Conservation (phyloP, 1,140 invertebrate genomes). For the Bombus breviceps region DNA sequence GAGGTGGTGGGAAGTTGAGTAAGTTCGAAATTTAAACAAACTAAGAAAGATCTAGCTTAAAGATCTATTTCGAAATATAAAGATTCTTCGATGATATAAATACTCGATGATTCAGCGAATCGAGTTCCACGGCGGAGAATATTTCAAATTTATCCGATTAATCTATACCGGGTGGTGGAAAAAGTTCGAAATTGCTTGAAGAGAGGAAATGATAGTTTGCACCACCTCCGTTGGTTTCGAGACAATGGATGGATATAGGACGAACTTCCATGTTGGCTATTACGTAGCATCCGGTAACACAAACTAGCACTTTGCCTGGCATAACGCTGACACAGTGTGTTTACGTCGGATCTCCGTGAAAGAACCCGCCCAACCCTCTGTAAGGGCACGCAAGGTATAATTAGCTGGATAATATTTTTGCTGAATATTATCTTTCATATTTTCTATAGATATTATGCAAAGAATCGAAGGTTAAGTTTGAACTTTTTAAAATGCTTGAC, state of each 20-base stretch:
- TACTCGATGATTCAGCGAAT: neutral
- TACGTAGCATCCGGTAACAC: constrained; percentile 76
- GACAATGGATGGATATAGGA: constrained; percentile 67
- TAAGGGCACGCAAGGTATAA: constrained; percentile 30
- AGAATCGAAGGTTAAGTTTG: neutral
- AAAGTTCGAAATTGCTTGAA: constrained; percentile 9
- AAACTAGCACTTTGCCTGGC: constrained; percentile 76
- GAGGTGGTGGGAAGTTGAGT: no score
- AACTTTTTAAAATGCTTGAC: neutral
- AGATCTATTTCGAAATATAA: no score
- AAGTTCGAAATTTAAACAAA: no score
- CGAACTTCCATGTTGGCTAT: constrained; percentile 70
- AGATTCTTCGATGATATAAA: neutral
- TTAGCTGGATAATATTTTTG: constrained; percentile 26
- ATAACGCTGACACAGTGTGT: constrained; percentile 70
- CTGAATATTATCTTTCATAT: neutral
- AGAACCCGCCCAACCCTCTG: constrained; percentile 31
- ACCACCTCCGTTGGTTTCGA: constrained; percentile 44
- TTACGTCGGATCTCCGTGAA: constrained; percentile 61
- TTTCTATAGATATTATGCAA: rapidly evolving
- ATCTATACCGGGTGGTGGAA: neutral
- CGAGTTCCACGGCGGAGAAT: neutral
- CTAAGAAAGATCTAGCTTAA: no score
- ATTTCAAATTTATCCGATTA: constrained; percentile 1
- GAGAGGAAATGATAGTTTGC: constrained; percentile 54